Conservation (phyloP, 2,113 vertebrate species). For the Apeltes quadracus region DNA sequence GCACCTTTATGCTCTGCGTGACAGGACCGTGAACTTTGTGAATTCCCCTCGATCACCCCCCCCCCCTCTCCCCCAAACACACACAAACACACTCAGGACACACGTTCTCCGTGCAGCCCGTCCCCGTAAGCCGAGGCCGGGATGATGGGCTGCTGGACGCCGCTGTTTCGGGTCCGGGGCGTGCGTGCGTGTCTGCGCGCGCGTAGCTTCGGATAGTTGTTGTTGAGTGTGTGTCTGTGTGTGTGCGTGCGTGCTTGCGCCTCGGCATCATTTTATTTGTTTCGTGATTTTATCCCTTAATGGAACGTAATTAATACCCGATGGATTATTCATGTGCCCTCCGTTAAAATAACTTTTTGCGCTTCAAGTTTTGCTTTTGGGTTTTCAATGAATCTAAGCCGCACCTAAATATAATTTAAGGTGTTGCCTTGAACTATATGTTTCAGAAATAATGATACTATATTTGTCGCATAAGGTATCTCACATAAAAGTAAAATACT, state of each 20-base stretch:
- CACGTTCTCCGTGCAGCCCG: conserved; percentile 7
- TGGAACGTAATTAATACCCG: not conserved
- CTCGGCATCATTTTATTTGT: conserved; percentile 1
- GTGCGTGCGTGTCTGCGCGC: conserved; percentile 37
- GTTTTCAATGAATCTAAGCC: too few species aligned
- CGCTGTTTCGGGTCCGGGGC: conserved; percentile 3
- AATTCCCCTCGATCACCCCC: conserved; percentile 61
- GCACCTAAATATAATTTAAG: not conserved
- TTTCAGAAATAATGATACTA: not conserved
- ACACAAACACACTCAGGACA: conserved; percentile 12
- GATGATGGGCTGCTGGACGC: not conserved
- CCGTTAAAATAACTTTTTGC: not conserved
- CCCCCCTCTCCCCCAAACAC: not conserved
- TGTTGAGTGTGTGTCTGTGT: not conserved
- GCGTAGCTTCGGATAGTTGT: not conserved
- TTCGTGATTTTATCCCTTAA: not conserved
- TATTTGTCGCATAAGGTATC: not conserved
- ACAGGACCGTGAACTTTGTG: conserved; percentile 87
- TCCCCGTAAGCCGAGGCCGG: conserved; percentile 8
- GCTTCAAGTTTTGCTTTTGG: not conserved
- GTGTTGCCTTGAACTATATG: rapidly evolving
- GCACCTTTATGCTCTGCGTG: conserved; percentile 87
- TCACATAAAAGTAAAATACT: not conserved
- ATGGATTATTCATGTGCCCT: not conserved
- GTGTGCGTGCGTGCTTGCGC: not conserved